phyloP scores from a whole-genome alignment of 2,797 vertebrate species.

The Notamacropus eugenii region DNA sequence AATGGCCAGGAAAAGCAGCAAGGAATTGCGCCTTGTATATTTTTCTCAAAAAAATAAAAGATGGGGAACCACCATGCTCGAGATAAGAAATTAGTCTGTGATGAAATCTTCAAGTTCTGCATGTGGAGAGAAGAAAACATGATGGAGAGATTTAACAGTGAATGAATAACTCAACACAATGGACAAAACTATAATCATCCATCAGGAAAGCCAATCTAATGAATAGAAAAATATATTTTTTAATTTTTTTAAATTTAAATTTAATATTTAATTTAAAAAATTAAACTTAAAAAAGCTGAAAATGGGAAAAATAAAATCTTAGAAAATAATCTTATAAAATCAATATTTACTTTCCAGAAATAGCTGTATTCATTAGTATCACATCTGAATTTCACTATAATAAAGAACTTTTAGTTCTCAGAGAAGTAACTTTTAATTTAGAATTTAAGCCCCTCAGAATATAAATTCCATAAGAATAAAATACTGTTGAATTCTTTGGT shows the following conservation, averaged over 20 bases:
- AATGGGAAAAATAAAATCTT: neutral
- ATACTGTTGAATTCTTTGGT: neutral
- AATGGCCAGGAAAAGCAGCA: conserved; percentile 96
- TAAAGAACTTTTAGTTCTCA: neutral
- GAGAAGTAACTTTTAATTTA: neutral
- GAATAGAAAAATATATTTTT: too few relatives aligned
- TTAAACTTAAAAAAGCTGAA: too few relatives aligned
- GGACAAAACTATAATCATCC: neutral
- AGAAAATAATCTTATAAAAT: neutral
- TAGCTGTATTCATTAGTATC: neutral
- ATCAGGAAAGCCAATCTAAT: neutral
- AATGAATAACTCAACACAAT: neutral
- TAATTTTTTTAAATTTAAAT: too few relatives aligned
- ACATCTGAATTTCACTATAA: neutral
- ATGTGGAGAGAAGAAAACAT: conserved; percentile 40
- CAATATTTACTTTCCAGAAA: neutral
- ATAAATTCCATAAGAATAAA: neutral
- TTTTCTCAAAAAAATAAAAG: conserved; percentile 97
- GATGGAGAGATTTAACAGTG: neutral
- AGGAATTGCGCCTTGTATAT: conserved; percentile 93
- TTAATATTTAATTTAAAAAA: too few relatives aligned
- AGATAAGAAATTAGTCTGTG: conserved; percentile 95
- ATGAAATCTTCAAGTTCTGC: conserved; percentile 94
- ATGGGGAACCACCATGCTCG: conserved; percentile 98
- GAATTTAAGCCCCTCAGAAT: neutral